Evolutionary conservation across 2,113 vertebrate species (phyloP).

Genomic region (Grammomys surdaster): DNA sequence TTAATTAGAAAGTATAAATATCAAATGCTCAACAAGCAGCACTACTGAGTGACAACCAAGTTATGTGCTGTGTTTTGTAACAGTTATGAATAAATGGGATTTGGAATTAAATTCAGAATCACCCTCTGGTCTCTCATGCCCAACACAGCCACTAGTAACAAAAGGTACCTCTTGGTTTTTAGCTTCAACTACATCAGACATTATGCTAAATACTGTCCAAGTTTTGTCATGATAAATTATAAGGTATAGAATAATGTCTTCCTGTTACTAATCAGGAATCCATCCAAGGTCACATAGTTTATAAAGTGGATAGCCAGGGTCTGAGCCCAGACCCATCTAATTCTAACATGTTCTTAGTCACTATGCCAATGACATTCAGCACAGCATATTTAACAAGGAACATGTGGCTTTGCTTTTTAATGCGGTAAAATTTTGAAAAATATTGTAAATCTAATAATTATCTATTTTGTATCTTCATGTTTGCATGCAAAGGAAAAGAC

Average conservation of each 20-base stretch:
- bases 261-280: constrained; percentile 28
- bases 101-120: constrained; percentile 41
- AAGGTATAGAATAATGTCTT: background rate
- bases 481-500: constrained; percentile 42
- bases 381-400: background rate
- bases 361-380: background rate
- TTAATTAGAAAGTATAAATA: constrained; percentile 39
- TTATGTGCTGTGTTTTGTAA: background rate
- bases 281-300: background rate
- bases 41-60: background rate
- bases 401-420: constrained; percentile 27
- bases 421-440: constrained; percentile 2
- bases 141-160: background rate
- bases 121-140: background rate
- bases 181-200: background rate
- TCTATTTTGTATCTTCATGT: constrained; percentile 50
- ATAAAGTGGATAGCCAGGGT: background rate
- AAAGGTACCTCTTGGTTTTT: background rate
- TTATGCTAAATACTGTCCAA: background rate
- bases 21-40: background rate
- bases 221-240: constrained; percentile 5
- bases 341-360: background rate
- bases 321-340: background rate
- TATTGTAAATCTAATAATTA: constrained; percentile 53
- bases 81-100: background rate